Evolutionary conservation across 2,113 vertebrate species (phyloP).

Genomic region (Patagioenas fasciata): DNA sequence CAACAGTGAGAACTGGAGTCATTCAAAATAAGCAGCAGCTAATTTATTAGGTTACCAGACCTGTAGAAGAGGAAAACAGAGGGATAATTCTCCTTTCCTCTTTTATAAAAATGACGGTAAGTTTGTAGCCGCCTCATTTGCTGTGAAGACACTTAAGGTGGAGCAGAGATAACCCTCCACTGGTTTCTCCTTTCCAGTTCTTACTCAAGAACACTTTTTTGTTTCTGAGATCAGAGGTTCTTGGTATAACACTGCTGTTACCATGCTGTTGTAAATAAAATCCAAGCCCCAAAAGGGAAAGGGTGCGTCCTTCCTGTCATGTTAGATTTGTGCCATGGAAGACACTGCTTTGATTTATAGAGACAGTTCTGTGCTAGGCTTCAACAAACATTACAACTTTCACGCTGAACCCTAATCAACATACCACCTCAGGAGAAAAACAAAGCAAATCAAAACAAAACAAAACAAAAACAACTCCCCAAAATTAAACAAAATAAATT

Average conservation of each 20-base stretch:
- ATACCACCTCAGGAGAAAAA: neutral
- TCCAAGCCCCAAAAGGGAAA: neutral
- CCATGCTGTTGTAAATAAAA: neutral
- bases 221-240: neutral
- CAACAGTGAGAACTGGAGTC: neutral
- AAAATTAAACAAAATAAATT: neutral
- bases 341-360: neutral
- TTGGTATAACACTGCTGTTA: neutral
- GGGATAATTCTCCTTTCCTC: neutral
- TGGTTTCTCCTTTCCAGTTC: neutral
- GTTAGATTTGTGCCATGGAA: neutral
- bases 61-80: neutral
- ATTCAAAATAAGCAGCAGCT: neutral
- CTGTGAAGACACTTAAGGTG: neutral
- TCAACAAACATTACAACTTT: neutral
- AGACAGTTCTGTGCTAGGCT: neutral
- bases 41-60: neutral
- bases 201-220: neutral
- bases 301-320: neutral
- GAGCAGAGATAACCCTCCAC: neutral
- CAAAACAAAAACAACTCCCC: neutral
- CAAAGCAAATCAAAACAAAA: too few species aligned
- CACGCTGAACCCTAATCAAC: neutral
- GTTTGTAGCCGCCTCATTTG: neutral
- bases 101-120: neutral